Evolutionary conservation across 2,797 vertebrate genomes (phyloP), one percentile per base, ranked within the genome.

Genomic region (Sparus aurata): DNA sequence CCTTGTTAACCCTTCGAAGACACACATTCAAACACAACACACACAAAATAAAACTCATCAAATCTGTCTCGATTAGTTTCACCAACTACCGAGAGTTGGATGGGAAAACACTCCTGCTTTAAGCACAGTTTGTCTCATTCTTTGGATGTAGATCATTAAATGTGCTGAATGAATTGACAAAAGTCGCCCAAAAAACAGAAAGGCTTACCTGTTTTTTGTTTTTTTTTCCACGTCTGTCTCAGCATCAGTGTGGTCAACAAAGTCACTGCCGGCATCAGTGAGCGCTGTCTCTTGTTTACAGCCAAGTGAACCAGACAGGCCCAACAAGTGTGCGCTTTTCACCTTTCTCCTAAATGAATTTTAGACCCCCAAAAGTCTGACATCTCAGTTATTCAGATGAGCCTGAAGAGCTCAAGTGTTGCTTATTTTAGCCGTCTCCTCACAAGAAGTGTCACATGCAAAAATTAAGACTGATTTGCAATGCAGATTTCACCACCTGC

Each of bases 401-500:
- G 23, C 82, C 77, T 41, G 6, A 69, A 64, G 71, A 76, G 34
- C 80, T 85, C 50, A 17, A 77, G 79, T 65, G 82, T 61, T 82
- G 79, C 86, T 85, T 91, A 81, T 89, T 92, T 87, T 84, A 87
- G 85, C 57, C 12, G 2, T 54, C 34, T 82, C 79, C 58, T 86
- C 65, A 71, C 8, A 34, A 83, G 66, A 84, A 61, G 62, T 81
- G 67, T 72, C 59, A 81, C 77, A 75, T 18, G 15, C 25, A 83
- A 69, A 83, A 85, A 91, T 93, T 86, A 92, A 69, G 61, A 60
- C 75, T 88, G 77, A 91, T 92, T 90, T 80, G 62, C 1, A n/a
- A 85, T 84, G 53, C 73, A 82, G 77, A 88, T 91, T 86, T 80
- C 30, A 54, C 62, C 80, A 69, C 43, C 71, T 22, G 53, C 53